Percentiles rank a stretch among this genome's conserved stretches.
phyloP scores from a whole-genome alignment of 2,888 invertebrate species.

The Oscheius myriophilus region DNA sequence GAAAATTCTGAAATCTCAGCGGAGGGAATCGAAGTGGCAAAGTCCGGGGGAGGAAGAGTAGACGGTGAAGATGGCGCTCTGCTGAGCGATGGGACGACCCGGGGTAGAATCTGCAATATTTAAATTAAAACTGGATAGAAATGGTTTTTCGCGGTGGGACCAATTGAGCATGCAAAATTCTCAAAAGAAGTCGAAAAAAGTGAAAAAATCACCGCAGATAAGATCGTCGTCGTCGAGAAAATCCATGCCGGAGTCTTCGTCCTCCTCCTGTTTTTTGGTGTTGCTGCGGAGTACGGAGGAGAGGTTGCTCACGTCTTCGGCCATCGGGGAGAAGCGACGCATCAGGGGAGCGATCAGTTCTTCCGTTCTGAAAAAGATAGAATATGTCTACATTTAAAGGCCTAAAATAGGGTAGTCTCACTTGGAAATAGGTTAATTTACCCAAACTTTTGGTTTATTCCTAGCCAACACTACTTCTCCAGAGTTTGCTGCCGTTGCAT shows the following conservation, averaged over 20 bases:
- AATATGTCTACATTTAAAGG: too few species aligned
- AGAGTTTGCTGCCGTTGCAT: too few species aligned
- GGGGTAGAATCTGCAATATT: slow-evolving; percentile 13
- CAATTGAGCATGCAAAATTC: not conserved
- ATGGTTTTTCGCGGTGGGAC: too few species aligned
- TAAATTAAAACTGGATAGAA: not conserved
- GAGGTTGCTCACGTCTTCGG: slow-evolving; percentile 47
- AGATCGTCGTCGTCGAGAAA: slow-evolving; percentile 53
- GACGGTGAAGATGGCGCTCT: slow-evolving; percentile 26
- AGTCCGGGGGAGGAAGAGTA: slow-evolving; percentile 31
- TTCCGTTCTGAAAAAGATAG: slow-evolving; percentile 35
- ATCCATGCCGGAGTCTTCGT: slow-evolving; percentile 40
- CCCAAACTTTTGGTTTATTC: too few species aligned
- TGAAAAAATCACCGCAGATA: not conserved
- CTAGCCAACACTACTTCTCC: too few species aligned
- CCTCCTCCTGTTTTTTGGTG: slow-evolving; percentile 19
- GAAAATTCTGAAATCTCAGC: not conserved
- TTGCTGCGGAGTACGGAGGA: slow-evolving; percentile 26
- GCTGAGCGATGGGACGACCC: slow-evolving; percentile 4
- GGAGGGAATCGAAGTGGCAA: slow-evolving; percentile 22
- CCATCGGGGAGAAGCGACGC: slow-evolving; percentile 53
- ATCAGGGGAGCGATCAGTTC: slow-evolving; percentile 40
- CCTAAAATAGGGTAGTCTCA: too few species aligned
- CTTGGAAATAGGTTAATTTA: too few species aligned
- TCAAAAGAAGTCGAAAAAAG: not conserved